These are phyloP conservation scores for Adelognathus sp. DNA, from an alignment of 2,888 invertebrate species.

Conservation along the genomic window DNA sequence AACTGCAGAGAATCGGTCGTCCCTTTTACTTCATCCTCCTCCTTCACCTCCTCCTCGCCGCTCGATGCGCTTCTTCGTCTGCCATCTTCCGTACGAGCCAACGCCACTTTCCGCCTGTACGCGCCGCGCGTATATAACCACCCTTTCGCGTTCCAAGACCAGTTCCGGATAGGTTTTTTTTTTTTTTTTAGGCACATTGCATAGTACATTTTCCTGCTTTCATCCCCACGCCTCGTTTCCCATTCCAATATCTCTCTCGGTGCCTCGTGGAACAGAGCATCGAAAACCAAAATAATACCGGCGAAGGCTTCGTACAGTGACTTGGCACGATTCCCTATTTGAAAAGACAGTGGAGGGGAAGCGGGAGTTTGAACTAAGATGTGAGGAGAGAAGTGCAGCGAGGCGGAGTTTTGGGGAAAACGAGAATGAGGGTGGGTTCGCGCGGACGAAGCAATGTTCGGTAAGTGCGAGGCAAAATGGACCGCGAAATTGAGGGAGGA, in stretches of 20 bases:
- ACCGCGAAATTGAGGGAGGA: no score
- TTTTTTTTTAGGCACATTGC: no score
- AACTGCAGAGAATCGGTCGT: slow-evolving; percentile 44
- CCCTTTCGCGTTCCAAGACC: slow-evolving; percentile 29
- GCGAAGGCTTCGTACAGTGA: slow-evolving; percentile 20
- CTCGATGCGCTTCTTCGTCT: slow-evolving; percentile 21
- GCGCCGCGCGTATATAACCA: slow-evolving; percentile 4
- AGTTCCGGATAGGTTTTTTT: slow-evolving; percentile 28
- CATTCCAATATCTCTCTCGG: slow-evolving; percentile 4
- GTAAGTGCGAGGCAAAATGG: no score
- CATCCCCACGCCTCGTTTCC: not conserved
- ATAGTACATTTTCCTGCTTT: slow-evolving; percentile 14
- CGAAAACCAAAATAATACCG: slow-evolving; percentile 48
- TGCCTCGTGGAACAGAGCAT: slow-evolving; percentile 25
- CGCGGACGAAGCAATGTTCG: no score
- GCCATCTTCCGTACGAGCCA: slow-evolving; percentile 38
- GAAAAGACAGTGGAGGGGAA: not conserved
- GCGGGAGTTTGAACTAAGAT: not conserved
- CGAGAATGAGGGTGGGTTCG: no score
- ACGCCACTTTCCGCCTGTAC: slow-evolving; percentile 14
- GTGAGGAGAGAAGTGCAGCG: not conserved
- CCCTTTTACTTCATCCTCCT: slow-evolving; percentile 1
- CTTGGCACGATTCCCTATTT: slow-evolving; percentile 54
- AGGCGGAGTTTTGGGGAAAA: slow-evolving; percentile 9
- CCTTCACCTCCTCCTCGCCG: not conserved